Base-by-base conservation (phyloP, 2,797 vertebrate species). In the Dicrostonyx torquatus region DNA sequence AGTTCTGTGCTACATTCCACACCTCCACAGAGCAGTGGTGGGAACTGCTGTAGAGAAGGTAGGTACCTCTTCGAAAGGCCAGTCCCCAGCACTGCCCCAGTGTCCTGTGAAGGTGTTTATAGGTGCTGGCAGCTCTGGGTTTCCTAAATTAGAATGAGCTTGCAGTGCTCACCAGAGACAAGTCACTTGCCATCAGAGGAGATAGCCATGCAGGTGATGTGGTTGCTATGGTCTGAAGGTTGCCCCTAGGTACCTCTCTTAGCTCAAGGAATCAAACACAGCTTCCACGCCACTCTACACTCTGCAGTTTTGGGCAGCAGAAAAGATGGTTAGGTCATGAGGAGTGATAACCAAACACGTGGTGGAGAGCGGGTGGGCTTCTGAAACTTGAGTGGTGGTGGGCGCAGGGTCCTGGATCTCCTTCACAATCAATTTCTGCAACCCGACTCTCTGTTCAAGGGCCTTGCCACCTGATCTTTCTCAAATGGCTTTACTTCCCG, bases 1-100 rank as follows among this genome's bases (percentile, higher is more conserved):
- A 99, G 0, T 99, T 99, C 98, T 99, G 99, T 0, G 99, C 99
- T 96, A 99, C 99, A 0, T 99, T 99, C 99, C 99, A 99, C 96
- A 99, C 99, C 97, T 99, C 99, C 90, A 99, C 94, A 0, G 99
- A 99, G 85, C 99, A 99, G 96, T 99, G 99, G 0, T 99, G 99
- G 68, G 99, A 99, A 0, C 99, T 98, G 0, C 99, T 99, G 97
- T 99, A 99, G 62, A 99, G 98, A 97, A 99, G 99, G 93, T 99
- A 98, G 0, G 99, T 99, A 87, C 99, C 99, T 96, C 98, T 99
- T 95, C 98, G 99, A 98, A 99, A 99, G 1, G 99, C 99, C 94
- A 99, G 98, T 37, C 99, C 99, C 99, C 93, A 99, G 99, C 94
- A 99, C 98, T 0, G 99, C 98, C 99, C 55, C 98, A 99, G 97